Base-by-base conservation (phyloP, 2,888 invertebrate species). In the Catocala sponsa region DNA sequence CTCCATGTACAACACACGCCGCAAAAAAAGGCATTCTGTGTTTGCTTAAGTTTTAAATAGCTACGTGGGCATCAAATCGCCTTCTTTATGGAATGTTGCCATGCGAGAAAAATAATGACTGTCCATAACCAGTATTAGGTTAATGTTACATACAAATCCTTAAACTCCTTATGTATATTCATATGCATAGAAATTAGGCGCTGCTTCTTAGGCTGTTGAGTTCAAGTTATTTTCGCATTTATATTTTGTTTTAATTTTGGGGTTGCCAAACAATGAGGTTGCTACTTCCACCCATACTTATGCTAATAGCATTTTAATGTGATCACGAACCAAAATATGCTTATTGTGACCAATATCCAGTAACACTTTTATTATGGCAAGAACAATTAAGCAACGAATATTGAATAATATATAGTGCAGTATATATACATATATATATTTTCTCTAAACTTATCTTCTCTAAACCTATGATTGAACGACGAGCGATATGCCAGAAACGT, bases 11-110 rank as follows among this genome's bases (percentile, higher is more conserved):
- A 50, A 54, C 35, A 43, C 50, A 32, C 48, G 32, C 51, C 41
- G 48, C 56, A 59, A 62, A 59, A 65, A 55, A 46, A 48, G 12
- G 57, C 42, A 44, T 38, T 38, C 25, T 12, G 53, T 49, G 52
- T 53, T 43, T 56, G 5, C 59, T 50, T 51, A 56, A 54, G 11
- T 53, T 65, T 60, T 56, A 60, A 65, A 70, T 51, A 49, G 42
- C 10, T 52, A 69, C 57, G 78, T 77, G 76, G 76, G 78, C 38
- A 52, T 67, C 56, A 68, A 65, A 67, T 71, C n/a, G 49, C 60
- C 64, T 58, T 69, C 4, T 74, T 59, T 75, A 66, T 63, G 65
- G 76, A 70, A 66, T 63, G 66, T 64, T 63, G 64, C 68, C 68
- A 63, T 67, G 63, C 55, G 50, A 48, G 62, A 71, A 64, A 72